phyloP scores from a whole-genome alignment of 2,797 vertebrate genomes.

The Euthynnus affinis region DNA sequence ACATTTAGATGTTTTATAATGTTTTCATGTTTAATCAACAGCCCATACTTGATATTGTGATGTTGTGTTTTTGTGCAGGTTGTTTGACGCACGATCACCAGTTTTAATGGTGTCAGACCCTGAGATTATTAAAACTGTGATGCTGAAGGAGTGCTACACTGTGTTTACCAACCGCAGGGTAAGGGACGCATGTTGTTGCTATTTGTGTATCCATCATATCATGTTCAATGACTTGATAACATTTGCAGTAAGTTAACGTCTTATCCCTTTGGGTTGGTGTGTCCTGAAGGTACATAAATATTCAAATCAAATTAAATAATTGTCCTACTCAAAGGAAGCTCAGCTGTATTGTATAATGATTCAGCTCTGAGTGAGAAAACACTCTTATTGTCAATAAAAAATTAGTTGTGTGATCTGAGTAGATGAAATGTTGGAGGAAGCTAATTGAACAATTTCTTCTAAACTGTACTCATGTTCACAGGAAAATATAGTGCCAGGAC shows the following conservation, averaged over 20 bases:
- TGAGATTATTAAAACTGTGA: constrained; percentile 81
- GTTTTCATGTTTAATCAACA: background rate
- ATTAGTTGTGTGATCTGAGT: background rate
- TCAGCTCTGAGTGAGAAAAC: background rate
- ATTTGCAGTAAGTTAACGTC: too few relatives aligned
- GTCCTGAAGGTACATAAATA: background rate
- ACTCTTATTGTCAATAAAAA: too few relatives aligned
- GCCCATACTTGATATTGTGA: background rate
- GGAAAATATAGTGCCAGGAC: constrained; percentile 51
- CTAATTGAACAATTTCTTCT: background rate
- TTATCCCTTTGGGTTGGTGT: too few relatives aligned
- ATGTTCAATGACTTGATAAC: background rate
- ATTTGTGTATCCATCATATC: too few relatives aligned
- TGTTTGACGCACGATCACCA: constrained; percentile 78
- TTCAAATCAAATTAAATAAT: background rate
- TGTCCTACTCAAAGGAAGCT: too few relatives aligned
- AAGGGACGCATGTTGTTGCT: constrained; percentile 22
- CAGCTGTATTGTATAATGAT: background rate
- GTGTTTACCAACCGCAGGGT: constrained; percentile 87
- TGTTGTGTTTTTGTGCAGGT: constrained; percentile 62
- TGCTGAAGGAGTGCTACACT: constrained; percentile 86
- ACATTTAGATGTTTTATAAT: background rate
- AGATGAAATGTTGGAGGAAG: background rate
- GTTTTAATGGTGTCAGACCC: constrained; percentile 78
- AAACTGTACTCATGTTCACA: constrained; percentile 35